Evolutionary conservation across 2,797 vertebrate genomes (phyloP).

Genomic region (Danio kyathit): DNA sequence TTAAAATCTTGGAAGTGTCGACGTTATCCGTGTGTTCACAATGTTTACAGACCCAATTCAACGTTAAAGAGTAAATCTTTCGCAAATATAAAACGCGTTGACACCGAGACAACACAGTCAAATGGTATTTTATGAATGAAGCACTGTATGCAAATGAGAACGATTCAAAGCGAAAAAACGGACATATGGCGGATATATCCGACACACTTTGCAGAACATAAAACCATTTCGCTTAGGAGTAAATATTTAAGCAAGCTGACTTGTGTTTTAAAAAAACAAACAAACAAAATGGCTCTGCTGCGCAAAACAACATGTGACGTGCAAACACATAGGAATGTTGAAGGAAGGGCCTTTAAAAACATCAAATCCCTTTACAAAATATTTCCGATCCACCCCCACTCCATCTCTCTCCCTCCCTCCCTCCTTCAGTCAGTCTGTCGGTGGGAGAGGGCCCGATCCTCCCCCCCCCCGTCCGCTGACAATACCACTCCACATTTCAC

Average conservation of each 20-base stretch:
- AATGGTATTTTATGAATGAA: slow-evolving; percentile 83
- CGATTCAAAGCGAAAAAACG: slow-evolving; percentile 70
- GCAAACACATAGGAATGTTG: slow-evolving; percentile 19
- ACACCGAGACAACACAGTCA: slow-evolving; percentile 14
- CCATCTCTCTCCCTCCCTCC: slow-evolving; percentile 15
- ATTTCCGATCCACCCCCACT: slow-evolving; percentile 60
- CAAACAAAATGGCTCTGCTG: slow-evolving; percentile 10
- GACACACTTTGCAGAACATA: not conserved
- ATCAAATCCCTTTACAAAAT: slow-evolving; percentile 59
- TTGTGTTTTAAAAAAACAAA: not conserved
- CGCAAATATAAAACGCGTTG: not conserved
- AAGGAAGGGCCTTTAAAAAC: slow-evolving; percentile 46
- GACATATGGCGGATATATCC: slow-evolving; percentile 79
- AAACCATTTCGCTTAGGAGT: not conserved
- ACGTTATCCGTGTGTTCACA: not conserved
- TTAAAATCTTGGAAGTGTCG: not conserved
- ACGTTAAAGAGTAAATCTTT: not conserved
- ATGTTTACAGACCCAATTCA: not conserved
- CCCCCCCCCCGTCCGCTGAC: slow-evolving; percentile 53
- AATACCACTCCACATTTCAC: slow-evolving; percentile 37
- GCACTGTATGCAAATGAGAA: slow-evolving; percentile 84
- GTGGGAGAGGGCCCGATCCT: slow-evolving; percentile 55
- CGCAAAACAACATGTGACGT: slow-evolving; percentile 22
- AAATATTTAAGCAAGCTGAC: not conserved
- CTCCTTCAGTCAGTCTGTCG: slow-evolving; percentile 35